Percentiles rank a stretch among this genome's conserved stretches.
Evolutionary conservation across 2,797 vertebrate species (phyloP).

Genomic region (Borostomias antarcticus): DNA sequence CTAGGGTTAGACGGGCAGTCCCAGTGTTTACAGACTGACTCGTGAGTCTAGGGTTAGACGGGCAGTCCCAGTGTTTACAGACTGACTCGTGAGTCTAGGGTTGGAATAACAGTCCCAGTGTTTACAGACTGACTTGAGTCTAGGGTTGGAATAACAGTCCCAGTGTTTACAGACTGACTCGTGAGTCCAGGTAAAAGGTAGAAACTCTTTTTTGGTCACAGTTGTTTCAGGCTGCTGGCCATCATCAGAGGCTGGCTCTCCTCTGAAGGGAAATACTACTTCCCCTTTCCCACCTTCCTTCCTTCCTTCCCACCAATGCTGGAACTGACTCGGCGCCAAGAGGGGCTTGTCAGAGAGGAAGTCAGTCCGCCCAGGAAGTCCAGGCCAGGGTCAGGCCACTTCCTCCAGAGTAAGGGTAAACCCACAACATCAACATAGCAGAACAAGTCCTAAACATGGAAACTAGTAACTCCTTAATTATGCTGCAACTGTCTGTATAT

Average conservation of each 20-base stretch:
- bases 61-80: too few species aligned
- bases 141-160: too few species aligned
- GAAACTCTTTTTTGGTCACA: constrained; percentile 9
- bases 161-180: too few species aligned
- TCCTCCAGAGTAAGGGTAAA: neutral
- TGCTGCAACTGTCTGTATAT: too few species aligned
- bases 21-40: too few species aligned
- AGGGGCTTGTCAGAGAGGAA: neutral
- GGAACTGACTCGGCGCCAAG: neutral
- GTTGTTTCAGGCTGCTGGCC: constrained; percentile 32
- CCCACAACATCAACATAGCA: neutral
- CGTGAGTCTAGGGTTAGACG: too few species aligned
- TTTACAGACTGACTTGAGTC: too few species aligned
- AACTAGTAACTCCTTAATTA: too few species aligned
- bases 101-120: too few species aligned
- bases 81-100: too few species aligned
- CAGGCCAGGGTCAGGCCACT: neutral
- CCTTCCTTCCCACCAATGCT: neutral
- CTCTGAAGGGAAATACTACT: constrained; percentile 35
- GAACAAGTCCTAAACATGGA: too few species aligned
- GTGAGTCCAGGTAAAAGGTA: constrained; percentile 22
- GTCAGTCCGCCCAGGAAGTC: neutral
- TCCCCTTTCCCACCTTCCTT: constrained; percentile 18
- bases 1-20: too few species aligned
- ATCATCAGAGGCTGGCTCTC: constrained; percentile 30